phyloP scores from a whole-genome alignment of 2,797 vertebrate genomes.

The Sebastes miniatus region DNA sequence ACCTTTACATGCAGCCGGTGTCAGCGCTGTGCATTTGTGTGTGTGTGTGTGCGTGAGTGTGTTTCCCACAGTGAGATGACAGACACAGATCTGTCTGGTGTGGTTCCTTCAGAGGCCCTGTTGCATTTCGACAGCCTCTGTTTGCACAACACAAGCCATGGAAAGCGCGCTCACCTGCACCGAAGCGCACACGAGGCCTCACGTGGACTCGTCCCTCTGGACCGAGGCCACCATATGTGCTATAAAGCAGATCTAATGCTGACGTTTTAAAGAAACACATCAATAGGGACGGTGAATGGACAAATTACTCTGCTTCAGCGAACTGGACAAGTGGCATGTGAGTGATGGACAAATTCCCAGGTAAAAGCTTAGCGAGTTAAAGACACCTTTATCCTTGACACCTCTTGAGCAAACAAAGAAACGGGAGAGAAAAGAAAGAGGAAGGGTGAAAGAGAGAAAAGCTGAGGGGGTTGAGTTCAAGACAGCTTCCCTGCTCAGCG shows the following conservation, averaged over 20 bases:
- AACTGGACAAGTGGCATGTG: slow-evolving; percentile 36
- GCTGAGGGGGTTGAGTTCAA: slow-evolving; percentile 52
- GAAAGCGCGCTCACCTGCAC: slow-evolving; percentile 60
- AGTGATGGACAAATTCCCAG: slow-evolving; percentile 60
- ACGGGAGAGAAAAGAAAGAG: slow-evolving; percentile 27
- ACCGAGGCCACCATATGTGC: slow-evolving; percentile 7
- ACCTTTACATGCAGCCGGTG: slow-evolving; percentile 64
- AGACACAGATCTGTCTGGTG: slow-evolving; percentile 66
- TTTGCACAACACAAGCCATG: slow-evolving; percentile 70
- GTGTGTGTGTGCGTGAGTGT: slow-evolving; percentile 12
- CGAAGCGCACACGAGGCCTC: slow-evolving; percentile 23
- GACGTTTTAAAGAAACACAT: slow-evolving; percentile 24
- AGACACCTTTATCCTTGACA: slow-evolving; percentile 60
- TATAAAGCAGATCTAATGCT: neutral
- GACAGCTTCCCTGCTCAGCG: slow-evolving; percentile 60
- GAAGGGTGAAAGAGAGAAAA: slow-evolving; percentile 49
- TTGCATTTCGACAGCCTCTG: slow-evolving; percentile 55
- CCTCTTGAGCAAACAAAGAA: slow-evolving; percentile 67
- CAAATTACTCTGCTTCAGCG: slow-evolving; percentile 31
- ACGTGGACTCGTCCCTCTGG: neutral
- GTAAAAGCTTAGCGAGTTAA: slow-evolving; percentile 51
- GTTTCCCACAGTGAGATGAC: slow-evolving; percentile 62
- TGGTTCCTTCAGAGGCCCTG: slow-evolving; percentile 56
- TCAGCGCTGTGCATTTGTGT: slow-evolving; percentile 47
- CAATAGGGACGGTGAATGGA: slow-evolving; percentile 16